Evolutionary conservation across 1,140 invertebrate species (phyloP).

Genomic region (Drosophila ercepeae): DNA sequence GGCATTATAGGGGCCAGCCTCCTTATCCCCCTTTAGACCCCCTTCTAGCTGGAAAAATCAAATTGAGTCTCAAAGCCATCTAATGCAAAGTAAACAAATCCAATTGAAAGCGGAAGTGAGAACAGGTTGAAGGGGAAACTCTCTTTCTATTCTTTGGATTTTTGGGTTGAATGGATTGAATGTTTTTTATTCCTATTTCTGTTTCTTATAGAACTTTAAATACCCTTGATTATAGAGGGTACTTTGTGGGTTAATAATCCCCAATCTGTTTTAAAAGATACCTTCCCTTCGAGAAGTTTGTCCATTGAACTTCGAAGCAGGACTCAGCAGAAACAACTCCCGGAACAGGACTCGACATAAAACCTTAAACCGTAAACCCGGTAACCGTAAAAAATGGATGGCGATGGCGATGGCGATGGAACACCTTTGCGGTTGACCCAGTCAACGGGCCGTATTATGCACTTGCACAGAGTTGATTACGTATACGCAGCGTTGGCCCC

Average conservation of each 20-base stretch:
- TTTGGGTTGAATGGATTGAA: too few relatives aligned
- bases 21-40: background rate
- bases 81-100: slow-evolving; percentile 32
- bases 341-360: too few relatives aligned
- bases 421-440: slow-evolving; percentile 41
- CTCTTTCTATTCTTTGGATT: background rate
- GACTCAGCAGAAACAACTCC: too few relatives aligned
- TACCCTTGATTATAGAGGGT: too few relatives aligned
- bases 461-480: slow-evolving; percentile 50
- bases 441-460: slow-evolving; percentile 38
- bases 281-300: too few relatives aligned
- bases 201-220: too few relatives aligned
- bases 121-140: slow-evolving; percentile 13
- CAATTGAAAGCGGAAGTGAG: slow-evolving; percentile 30
- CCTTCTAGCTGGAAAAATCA: slow-evolving; percentile 5
- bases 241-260: too few relatives aligned
- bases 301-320: too few relatives aligned
- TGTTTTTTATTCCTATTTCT: slow-evolving; percentile 5
- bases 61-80: slow-evolving; percentile 24
- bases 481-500: slow-evolving; percentile 51
- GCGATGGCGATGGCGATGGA: too few relatives aligned
- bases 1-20: slow-evolving; percentile 21
- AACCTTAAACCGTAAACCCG: too few relatives aligned
- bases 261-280: too few relatives aligned
- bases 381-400: background rate